Evolutionary conservation across 2,888 invertebrate species (phyloP), one percentile per base, ranked within the genome.

Genomic region (Diadegma fenestrale): DNA sequence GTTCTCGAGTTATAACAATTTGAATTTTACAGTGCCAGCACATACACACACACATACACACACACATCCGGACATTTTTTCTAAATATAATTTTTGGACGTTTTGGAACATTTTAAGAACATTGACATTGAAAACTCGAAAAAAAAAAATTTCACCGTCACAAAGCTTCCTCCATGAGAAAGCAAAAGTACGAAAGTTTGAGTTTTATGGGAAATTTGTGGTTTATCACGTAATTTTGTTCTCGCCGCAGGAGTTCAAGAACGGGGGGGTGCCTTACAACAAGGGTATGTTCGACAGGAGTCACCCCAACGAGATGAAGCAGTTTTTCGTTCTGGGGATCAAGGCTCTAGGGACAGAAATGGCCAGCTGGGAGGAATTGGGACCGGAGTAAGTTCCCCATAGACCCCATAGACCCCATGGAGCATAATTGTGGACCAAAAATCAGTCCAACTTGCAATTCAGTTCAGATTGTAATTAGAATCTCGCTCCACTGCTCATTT

Each of bases 331-430:
- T 1, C 2, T 14, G 0, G 86, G 88, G 4, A 19, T 83, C 12
- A 83, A 80, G 37, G 10, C 33, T 14, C 75, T 93, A 7, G 90
- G 82, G 3, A 48, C 69, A 0, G 89, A 89, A 80, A 37, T 89
- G 0, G 81, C 66, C 33, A 88, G 61, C 0, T 93, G 93, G 93
- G 88, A 90, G 7, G 91, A 90, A 58, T 22, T 91, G 0, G 89
- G 83, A 7, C 80, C 89, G 48, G 88, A 68, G 92, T 92, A 86
- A 79, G 78, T 75, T 54, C 17, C 10, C 17, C 30, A 30, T 73
- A 51, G n/a, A 17, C 19, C 51, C 51, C 51, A 19, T 51, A 17
- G n/a, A 51, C 33, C 33, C 33, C 41, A 12, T 22, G n/a, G 6
- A 17, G 7, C 51, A 19, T 51, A 17, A 51, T n/a, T 14, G 30